These are phyloP conservation scores for Ectemnius continuus DNA, from an alignment of 2,888 invertebrate genomes.

Conservation along the genomic window DNA sequence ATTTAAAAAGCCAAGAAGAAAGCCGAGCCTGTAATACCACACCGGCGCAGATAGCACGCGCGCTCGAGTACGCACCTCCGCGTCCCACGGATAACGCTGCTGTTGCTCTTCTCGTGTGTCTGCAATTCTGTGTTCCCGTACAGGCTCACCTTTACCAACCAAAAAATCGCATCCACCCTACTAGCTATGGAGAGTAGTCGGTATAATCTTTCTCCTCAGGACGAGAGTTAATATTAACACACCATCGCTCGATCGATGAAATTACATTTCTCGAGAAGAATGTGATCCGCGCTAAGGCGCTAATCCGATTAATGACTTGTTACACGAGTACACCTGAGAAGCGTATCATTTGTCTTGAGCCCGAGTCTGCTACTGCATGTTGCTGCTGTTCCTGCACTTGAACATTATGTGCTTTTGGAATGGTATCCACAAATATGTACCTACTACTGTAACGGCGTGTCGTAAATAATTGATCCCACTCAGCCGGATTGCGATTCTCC, in stretches of 20 bases:
- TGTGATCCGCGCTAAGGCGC: constrained; percentile 50
- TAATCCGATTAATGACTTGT: constrained; percentile 62
- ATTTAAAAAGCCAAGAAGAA: constrained; percentile 1
- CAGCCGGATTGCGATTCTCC: background rate
- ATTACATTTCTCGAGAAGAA: constrained; percentile 57
- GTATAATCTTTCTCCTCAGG: constrained; percentile 39
- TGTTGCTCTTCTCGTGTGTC: constrained; percentile 25
- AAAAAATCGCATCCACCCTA: too few relatives aligned
- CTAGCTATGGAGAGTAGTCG: too few relatives aligned
- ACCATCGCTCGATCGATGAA: constrained; percentile 50
- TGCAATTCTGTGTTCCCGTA: background rate
- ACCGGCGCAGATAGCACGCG: constrained; percentile 6
- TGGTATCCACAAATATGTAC: constrained; percentile 24
- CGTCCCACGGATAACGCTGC: background rate
- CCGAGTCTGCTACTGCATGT: constrained; percentile 27
- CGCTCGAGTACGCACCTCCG: background rate
- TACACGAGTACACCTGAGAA: constrained; percentile 52
- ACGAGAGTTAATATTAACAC: constrained; percentile 46
- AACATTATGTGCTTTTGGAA: constrained; percentile 33
- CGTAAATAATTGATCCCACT: background rate
- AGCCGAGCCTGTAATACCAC: constrained; percentile 3
- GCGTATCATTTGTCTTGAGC: constrained; percentile 52
- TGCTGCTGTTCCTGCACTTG: background rate
- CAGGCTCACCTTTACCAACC: too few relatives aligned
- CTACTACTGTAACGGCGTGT: background rate